Evolutionary conservation across 2,113 vertebrate genomes (phyloP).

Genomic region (Gopherus evgoodei): DNA sequence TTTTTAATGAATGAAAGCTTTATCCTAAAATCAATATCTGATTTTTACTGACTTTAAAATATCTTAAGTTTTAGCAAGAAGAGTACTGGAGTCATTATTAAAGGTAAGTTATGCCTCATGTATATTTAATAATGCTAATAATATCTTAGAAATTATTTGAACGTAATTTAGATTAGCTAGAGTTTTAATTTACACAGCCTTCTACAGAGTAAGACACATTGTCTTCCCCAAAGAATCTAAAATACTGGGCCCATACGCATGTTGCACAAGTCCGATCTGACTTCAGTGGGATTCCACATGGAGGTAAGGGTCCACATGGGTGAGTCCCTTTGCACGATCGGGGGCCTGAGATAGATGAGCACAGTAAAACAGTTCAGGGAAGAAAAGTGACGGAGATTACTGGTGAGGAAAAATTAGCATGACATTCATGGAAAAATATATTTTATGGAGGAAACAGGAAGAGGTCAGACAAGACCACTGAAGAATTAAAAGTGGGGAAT

Average conservation of each 20-base stretch:
- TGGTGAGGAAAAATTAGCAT: background rate
- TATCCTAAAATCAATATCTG: background rate
- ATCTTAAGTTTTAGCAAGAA: background rate
- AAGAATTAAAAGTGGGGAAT: background rate
- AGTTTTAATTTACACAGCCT: background rate
- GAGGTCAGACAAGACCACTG: background rate
- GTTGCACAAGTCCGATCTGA: background rate
- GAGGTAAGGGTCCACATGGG: fast-evolving
- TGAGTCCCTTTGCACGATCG: background rate
- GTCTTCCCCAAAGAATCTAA: background rate
- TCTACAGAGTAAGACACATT: background rate
- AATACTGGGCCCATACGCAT: background rate
- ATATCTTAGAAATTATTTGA: background rate
- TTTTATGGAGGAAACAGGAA: background rate
- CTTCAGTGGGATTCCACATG: background rate
- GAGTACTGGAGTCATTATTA: background rate
- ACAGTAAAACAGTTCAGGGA: background rate
- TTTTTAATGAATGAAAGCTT: background rate
- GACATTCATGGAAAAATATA: background rate
- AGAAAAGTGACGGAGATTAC: background rate
- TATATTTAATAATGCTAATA: background rate
- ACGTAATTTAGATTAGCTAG: background rate
- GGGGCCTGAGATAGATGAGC: background rate
- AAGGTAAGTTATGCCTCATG: background rate
- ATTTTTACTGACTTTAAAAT: background rate